Conservation (phyloP, 1,140 invertebrate species). For the Neodiprion pinetum region DNA sequence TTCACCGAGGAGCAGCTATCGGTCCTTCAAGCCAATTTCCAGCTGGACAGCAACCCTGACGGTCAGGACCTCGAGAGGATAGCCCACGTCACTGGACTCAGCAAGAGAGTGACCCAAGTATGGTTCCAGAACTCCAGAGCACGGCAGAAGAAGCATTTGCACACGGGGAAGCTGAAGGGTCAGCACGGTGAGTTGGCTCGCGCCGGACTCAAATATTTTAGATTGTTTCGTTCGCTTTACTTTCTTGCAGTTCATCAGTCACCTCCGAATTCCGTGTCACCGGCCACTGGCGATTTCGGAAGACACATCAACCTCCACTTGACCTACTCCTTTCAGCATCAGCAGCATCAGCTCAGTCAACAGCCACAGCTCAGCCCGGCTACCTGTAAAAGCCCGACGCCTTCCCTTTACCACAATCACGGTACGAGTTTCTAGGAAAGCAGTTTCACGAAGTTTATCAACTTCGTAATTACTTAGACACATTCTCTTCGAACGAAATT, state of each 20-base stretch:
- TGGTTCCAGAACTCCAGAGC: conserved; percentile 97
- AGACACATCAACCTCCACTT: conserved; percentile 84
- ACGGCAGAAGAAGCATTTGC: conserved; percentile 90
- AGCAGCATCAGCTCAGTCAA: conserved; percentile 54
- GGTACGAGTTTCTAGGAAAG: conserved; percentile 31
- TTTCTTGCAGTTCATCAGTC: conserved; percentile 47
- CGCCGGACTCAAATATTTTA: not conserved
- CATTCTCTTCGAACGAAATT: not conserved
- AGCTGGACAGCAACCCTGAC: conserved; percentile 97
- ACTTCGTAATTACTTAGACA: not conserved
- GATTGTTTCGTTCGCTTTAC: not conserved
- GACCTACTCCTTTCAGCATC: conserved; percentile 84
- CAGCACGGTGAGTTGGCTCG: conserved; percentile 44
- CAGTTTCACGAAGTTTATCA: too few species aligned
- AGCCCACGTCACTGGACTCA: conserved; percentile 96
- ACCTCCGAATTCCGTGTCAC: conserved; percentile 41
- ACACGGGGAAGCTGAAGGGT: conserved; percentile 78
- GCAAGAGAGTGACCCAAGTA: conserved; percentile 96
- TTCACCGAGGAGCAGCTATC: conserved; percentile 98
- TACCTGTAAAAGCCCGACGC: conserved; percentile 48
- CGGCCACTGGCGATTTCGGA: conserved; percentile 64
- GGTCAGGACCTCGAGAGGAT: conserved; percentile 98
- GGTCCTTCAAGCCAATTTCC: conserved; percentile 97
- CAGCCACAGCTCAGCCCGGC: conserved; percentile 48
- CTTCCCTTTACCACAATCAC: conserved; percentile 53